phyloP scores from a whole-genome alignment of 2,888 invertebrate species.

The Taenaris catops region DNA sequence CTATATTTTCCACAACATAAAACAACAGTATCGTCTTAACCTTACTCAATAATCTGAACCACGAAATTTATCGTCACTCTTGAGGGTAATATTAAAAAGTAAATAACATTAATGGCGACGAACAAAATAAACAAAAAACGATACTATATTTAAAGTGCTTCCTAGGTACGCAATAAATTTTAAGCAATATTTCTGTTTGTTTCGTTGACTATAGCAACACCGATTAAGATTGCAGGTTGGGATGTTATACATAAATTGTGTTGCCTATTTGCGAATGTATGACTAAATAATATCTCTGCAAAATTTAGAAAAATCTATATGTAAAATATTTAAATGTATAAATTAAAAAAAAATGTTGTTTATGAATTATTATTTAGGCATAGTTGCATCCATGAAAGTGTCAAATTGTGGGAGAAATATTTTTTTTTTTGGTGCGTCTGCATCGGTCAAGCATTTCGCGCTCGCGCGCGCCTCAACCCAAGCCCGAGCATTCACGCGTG shows the following conservation, averaged over 20 bases:
- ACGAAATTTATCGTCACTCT: no score
- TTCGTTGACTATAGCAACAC: conserved; percentile 19
- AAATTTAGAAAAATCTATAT: background rate
- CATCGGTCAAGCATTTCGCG: conserved; percentile 27
- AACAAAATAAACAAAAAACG: no score
- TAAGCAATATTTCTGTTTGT: conserved; percentile 12
- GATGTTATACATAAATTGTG: conserved; percentile 21
- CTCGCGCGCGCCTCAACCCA: conserved; percentile 60
- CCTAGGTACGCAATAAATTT: no score
- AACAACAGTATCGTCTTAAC: no score
- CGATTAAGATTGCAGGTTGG: conserved; percentile 20
- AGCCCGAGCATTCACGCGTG: conserved; percentile 79
- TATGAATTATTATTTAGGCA: conserved; percentile 19
- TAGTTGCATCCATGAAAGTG: conserved; percentile 20
- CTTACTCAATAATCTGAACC: no score
- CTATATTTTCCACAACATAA: no score
- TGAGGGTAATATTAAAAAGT: no score
- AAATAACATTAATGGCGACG: no score
- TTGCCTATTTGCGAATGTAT: conserved; percentile 20
- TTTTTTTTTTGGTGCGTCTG: conserved; percentile 11
- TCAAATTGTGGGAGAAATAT: background rate
- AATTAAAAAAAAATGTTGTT: background rate
- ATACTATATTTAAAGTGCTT: no score
- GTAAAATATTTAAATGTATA: background rate
- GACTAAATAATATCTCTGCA: conserved; percentile 13